phyloP scores from a whole-genome alignment of 1,140 invertebrate species.

The Ditylenchus dipsaci region DNA sequence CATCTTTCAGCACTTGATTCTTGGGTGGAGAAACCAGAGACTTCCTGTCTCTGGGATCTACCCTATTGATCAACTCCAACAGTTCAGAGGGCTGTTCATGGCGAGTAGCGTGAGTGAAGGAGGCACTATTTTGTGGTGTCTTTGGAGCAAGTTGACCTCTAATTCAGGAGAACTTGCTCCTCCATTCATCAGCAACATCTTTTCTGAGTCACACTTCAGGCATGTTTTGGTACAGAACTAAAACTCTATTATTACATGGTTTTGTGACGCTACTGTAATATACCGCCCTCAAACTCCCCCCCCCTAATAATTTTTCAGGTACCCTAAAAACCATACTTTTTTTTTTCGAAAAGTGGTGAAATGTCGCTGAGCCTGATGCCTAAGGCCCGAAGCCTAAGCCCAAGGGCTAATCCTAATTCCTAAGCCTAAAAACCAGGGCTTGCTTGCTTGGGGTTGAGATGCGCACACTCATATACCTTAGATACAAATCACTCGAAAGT shows the following conservation, averaged over 20 bases:
- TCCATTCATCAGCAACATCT: not conserved
- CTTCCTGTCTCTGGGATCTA: not conserved
- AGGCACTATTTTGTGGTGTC: not conserved
- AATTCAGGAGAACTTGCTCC: not conserved
- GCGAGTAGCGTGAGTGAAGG: not conserved
- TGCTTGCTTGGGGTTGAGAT: too few species aligned
- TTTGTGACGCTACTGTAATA: too few species aligned
- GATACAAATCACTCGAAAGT: too few species aligned
- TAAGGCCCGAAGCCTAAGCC: too few species aligned
- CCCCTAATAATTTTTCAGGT: too few species aligned
- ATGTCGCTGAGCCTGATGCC: too few species aligned
- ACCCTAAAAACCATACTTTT: too few species aligned
- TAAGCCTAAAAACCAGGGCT: too few species aligned
- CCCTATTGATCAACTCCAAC: not conserved
- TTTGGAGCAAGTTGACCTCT: not conserved
- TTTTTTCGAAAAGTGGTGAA: too few species aligned
- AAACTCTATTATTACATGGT: conserved; percentile 14
- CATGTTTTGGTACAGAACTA: conserved; percentile 34
- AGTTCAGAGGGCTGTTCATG: not conserved
- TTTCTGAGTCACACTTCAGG: conserved; percentile 17
- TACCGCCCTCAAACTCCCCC: too few species aligned
- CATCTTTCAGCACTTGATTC: not conserved
- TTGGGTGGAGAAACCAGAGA: not conserved
- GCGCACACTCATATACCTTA: too few species aligned
- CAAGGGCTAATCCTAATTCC: too few species aligned